Evolutionary conservation across 37 sponge, comb jelly and placozoan species (phyloP).

Genomic region (Spongilla lacustris): DNA sequence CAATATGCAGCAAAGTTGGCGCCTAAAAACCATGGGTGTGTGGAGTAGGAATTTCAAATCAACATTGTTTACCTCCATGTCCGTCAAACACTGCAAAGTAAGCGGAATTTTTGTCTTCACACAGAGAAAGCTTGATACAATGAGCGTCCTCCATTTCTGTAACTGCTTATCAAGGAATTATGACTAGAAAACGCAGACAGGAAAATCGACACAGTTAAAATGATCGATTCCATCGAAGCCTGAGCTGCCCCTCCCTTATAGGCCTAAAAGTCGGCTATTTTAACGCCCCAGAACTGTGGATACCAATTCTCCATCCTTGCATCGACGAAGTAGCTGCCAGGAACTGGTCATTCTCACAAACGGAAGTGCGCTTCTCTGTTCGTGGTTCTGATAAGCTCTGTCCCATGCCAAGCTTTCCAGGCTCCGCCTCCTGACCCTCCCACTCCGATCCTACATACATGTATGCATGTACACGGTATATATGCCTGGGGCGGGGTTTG

Average conservation of each 20-base stretch:
- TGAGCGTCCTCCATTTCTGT: conserved; percentile 91
- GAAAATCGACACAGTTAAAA: too few species aligned
- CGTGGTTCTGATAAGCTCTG: conserved; percentile 77
- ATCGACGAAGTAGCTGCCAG: conserved; percentile 74
- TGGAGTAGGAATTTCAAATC: too few species aligned
- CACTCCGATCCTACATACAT: neutral
- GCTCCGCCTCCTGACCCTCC: neutral
- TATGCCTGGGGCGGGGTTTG: too few species aligned
- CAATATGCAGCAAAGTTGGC: conserved; percentile 35
- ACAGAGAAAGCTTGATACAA: conserved; percentile 30
- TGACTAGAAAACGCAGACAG: neutral
- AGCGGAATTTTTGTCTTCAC: conserved; percentile 45
- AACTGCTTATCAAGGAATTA: conserved; percentile 4
- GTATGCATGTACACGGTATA: too few species aligned
- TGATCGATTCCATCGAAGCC: too few species aligned
- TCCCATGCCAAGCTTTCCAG: conserved; percentile 71
- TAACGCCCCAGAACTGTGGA: conserved; percentile 11
- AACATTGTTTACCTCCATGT: conserved; percentile 61
- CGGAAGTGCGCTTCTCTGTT: conserved; percentile 66
- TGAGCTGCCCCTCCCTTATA: too few species aligned
- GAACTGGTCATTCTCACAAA: conserved; percentile 45
- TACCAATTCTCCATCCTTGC: conserved; percentile 89
- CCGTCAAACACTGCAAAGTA: conserved; percentile 93
- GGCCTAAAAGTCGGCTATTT: neutral
- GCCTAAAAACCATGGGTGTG: neutral